Base-by-base conservation (phyloP, 37 sponge, comb jelly and placozoan species). In the Chondrilla cf. caribensis region DNA sequence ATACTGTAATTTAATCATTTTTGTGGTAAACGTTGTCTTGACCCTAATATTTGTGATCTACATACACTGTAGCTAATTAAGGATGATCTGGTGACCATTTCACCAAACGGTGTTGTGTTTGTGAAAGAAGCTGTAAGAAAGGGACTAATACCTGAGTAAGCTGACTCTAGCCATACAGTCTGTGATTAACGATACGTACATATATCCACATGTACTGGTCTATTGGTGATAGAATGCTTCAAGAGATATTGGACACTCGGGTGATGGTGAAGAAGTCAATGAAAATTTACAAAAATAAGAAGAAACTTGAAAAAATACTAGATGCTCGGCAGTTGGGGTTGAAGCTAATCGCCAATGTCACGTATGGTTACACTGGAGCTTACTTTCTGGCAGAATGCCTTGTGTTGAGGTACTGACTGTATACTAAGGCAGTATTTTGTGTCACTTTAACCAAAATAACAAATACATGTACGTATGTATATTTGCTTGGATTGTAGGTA, bases 371-470 rank as follows among this genome's bases (percentile, higher is more conserved):
- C 83, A 98, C 98, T n/a, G 89, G 83, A 41, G 98, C 98, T 22
- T 93, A 85, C 76, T 95, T 88, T 98, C 98, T 24, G 98, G 98
- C 21, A 77, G 98, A 54, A 98, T 98, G 98, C 98, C 98, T 0
- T 98, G 98, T 82, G 88, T 97, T 15, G 98, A 97, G 77, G 86
- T 93, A 66, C 43, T 78, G 3, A 43, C 0, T 75, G 44, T 26
- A 26, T 2, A n/a, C n/a, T n/a, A n/a, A n/a, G n/a, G n/a, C n/a
- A n/a, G n/a, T n/a, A n/a, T n/a, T n/a, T n/a, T n/a, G n/a, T n/a
- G n/a, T n/a, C n/a, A n/a, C n/a, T n/a, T n/a, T n/a, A n/a, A n/a
- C n/a, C n/a, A n/a, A n/a, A n/a, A n/a, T n/a, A n/a, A n/a, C 6
- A 19, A 6, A 11, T 55, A 17, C 17, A 55, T 55, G 17, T 17